Percentiles rank a stretch among this genome's conserved stretches.
Evolutionary conservation across 2,113 vertebrate genomes (phyloP).

Genomic region (Guaruba guarouba): DNA sequence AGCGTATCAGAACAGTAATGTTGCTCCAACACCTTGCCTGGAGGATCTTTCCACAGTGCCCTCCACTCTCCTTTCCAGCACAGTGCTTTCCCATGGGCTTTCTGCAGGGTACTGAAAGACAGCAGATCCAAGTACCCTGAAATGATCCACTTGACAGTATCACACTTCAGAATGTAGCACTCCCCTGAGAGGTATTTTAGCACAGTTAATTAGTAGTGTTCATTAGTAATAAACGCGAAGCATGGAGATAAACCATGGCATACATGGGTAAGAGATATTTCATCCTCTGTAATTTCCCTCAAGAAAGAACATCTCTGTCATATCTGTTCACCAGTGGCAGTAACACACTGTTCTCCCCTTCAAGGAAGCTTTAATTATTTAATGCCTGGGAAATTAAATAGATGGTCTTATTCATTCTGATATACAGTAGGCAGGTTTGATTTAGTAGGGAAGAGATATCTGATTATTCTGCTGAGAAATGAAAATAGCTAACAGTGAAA

Average conservation of each 20-base stretch:
- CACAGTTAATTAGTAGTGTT: not conserved
- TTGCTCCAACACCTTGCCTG: too few relatives aligned
- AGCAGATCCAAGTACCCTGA: not conserved
- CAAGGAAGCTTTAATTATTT: constrained; percentile 12
- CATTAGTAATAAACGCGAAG: not conserved
- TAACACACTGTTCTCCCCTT: not conserved
- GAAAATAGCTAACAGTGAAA: constrained; percentile 9
- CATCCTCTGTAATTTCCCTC: not conserved
- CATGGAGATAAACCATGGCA: not conserved
- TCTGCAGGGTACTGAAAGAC: not conserved
- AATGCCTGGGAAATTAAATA: constrained; percentile 18
- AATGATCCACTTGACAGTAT: not conserved
- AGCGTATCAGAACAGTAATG: not conserved
- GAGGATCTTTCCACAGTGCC: not conserved
- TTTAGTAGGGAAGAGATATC: not conserved
- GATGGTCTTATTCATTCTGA: not conserved
- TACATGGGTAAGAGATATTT: not conserved
- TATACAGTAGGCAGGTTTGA: constrained; percentile 2
- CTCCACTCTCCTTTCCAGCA: not conserved
- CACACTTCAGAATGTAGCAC: not conserved
- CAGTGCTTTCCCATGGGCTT: not conserved
- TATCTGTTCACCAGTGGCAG: not conserved
- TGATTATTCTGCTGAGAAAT: not conserved
- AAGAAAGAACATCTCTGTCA: not conserved
- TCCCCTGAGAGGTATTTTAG: not conserved